Percentiles rank a stretch among this genome's conserved stretches.
Conservation (phyloP, 2,888 invertebrate genomes). For the Macrostomum cliftonense region DNA sequence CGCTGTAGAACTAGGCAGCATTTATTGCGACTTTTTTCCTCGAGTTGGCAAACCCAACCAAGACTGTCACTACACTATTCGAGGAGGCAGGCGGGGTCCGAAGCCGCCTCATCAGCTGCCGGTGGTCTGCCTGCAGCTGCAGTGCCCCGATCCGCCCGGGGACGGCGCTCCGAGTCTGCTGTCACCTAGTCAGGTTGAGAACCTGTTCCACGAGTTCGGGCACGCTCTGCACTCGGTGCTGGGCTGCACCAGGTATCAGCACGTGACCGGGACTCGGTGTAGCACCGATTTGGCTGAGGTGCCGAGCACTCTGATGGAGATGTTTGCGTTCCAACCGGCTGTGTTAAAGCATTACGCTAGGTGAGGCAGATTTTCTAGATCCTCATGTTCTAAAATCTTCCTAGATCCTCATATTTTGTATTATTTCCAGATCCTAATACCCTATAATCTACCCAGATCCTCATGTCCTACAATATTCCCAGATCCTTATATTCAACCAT, state of each 20-base stretch:
- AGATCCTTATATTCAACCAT: too few relatives aligned
- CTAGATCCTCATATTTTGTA: too few relatives aligned
- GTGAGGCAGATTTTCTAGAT: background rate
- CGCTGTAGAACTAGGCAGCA: background rate
- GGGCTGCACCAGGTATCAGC: conserved; percentile 79
- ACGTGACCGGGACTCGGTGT: conserved; percentile 88
- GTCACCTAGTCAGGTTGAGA: conserved; percentile 67
- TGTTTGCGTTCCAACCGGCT: conserved; percentile 71
- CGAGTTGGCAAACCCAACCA: conserved; percentile 68
- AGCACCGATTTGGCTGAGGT: conserved; percentile 95
- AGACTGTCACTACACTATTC: conserved; percentile 95
- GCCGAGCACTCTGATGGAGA: conserved; percentile 94
- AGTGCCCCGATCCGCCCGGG: conserved; percentile 52
- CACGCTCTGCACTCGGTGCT: conserved; percentile 98
- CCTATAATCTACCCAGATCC: too few relatives aligned
- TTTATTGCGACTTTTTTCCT: conserved; percentile 85
- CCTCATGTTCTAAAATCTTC: too few relatives aligned
- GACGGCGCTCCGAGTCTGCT: conserved; percentile 55
- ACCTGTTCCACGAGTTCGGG: conserved; percentile 93
- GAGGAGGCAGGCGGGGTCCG: conserved; percentile 55
- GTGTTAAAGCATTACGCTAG: conserved; percentile 33
- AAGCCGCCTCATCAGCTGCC: conserved; percentile 47
- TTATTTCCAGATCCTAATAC: too few relatives aligned
- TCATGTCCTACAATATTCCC: too few relatives aligned
- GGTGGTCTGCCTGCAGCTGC: conserved; percentile 76